Conservation (phyloP, 2,797 vertebrate genomes). For the Alcedo quadribrachys region DNA sequence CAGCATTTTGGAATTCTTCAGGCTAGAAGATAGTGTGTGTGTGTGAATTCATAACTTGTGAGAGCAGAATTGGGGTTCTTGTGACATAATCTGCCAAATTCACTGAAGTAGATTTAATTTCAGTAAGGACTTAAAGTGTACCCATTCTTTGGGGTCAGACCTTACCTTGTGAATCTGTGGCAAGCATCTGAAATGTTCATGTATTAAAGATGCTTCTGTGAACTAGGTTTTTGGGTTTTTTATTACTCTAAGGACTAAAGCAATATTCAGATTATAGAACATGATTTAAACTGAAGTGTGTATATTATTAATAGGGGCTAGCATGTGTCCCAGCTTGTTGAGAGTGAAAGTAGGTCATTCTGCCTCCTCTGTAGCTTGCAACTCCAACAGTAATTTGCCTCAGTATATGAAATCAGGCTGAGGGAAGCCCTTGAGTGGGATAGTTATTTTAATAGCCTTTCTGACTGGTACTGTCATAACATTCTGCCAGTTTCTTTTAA, state of each 20-base stretch:
- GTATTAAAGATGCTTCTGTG: slow-evolving; percentile 44
- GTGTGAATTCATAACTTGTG: neutral
- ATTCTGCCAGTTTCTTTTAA: neutral
- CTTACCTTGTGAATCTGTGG: neutral
- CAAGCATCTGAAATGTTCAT: slow-evolving; percentile 21
- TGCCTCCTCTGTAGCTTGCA: neutral
- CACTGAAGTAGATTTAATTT: neutral
- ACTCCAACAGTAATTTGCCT: neutral
- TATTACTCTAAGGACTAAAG: slow-evolving; percentile 32
- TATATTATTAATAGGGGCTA: slow-evolving; percentile 31
- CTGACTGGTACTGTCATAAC: neutral
- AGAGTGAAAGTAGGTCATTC: slow-evolving; percentile 49
- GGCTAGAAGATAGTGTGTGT: neutral
- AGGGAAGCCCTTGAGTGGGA: neutral
- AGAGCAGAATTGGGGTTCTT: neutral
- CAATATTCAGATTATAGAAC: slow-evolving; percentile 1
- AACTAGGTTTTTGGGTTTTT: slow-evolving; percentile 18
- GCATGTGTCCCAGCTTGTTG: neutral
- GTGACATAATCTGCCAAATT: neutral
- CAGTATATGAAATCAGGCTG: neutral
- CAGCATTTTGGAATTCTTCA: neutral
- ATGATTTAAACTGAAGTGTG: slow-evolving; percentile 9
- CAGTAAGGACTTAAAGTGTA: neutral
- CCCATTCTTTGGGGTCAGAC: neutral
- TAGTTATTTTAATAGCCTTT: neutral